Base-by-base conservation (phyloP, 23 tunicate genomes). In the Oikopleura albicans region DNA sequence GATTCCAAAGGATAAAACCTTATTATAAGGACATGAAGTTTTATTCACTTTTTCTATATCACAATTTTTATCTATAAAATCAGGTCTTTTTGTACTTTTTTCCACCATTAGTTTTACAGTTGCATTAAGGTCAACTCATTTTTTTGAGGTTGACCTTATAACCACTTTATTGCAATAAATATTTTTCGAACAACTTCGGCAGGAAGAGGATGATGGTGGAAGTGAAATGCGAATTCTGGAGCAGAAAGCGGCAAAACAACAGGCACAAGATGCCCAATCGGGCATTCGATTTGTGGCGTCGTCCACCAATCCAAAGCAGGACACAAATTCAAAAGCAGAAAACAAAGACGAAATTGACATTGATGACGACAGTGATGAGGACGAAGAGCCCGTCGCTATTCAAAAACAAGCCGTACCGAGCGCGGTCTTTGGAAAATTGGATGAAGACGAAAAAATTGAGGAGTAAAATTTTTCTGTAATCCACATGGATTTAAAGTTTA, bases 211-310 rank as follows among this genome's bases (percentile, higher is more conserved):
- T 76, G 88, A 84, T 27, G 87, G 85, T 22, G 40, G 36, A 4
- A 91, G 90, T 71, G 98, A 89, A 40, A 93, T 93, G 98, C 76
- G 88, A 84, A 83, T 93, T 0, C 87, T 93, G 38, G 98, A 93
- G 88, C 92, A 90, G 76, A 89, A 93, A 90, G 97, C 97, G 0
- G 85, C 90, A 33, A 87, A 86, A 4, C 83, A 86, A 28, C 89
- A 90, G 41, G 66, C 86, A n/a, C 87, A 86, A 39, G 41, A 88
- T 4, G 85, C 87, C 4, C 86, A 91, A 35, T 8, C 16, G 22
- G 22, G 22, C 59, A 49, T 49, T 22, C 59, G 59, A 8, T 49
- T 49, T 22, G 59, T 49, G 16, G 59, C 59, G 8, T 49, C 59
- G 49, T 87, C 92, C 86, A 90, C 89, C 63, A 91, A 91, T 75